Percentiles rank a stretch among this genome's conserved stretches.
These are phyloP conservation scores for Rhinophrynus dorsalis DNA, from an alignment of 2,797 vertebrate genomes.

Conservation along the genomic window DNA sequence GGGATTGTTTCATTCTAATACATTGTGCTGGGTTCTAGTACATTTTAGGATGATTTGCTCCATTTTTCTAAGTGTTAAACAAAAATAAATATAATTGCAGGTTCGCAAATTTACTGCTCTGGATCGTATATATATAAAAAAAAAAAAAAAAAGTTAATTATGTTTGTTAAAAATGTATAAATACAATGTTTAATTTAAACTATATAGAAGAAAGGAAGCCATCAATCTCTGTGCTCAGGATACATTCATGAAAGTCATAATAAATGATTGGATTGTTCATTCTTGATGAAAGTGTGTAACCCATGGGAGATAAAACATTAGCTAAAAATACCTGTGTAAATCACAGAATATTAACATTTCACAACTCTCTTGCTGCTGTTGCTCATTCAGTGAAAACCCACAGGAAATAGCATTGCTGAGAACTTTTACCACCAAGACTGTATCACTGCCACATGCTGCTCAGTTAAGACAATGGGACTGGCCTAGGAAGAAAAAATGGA, in stretches of 20 bases:
- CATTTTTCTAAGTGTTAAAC: constrained; percentile 13
- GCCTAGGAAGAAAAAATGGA: no score
- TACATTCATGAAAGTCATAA: neutral
- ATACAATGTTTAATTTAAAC: constrained; percentile 21
- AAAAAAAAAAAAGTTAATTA: constrained; percentile 25
- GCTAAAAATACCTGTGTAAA: constrained; percentile 9
- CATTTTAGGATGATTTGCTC: neutral
- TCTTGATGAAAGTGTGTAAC: constrained; percentile 1
- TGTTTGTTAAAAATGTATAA: constrained; percentile 19
- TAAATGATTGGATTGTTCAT: constrained; percentile 3
- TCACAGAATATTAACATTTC: neutral
- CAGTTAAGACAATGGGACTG: no score
- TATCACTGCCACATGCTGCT: no score
- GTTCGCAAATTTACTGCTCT: neutral
- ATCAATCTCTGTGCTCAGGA: constrained; percentile 6
- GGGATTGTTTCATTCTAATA: constrained; percentile 1
- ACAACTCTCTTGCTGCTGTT: neutral
- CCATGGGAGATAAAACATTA: constrained; percentile 1
- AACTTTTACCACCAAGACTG: no score
- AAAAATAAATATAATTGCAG: neutral
- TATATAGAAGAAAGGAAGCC: neutral
- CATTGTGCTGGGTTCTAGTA: constrained; percentile 4
- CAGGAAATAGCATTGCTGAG: no score
- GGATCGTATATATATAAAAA: neutral
- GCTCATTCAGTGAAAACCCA: neutral